A percentile compares a stretch with the other conserved stretches of the same genome.
phyloP scores from a whole-genome alignment of 2,113 vertebrate genomes.

The Rousettus leschenaultii region DNA sequence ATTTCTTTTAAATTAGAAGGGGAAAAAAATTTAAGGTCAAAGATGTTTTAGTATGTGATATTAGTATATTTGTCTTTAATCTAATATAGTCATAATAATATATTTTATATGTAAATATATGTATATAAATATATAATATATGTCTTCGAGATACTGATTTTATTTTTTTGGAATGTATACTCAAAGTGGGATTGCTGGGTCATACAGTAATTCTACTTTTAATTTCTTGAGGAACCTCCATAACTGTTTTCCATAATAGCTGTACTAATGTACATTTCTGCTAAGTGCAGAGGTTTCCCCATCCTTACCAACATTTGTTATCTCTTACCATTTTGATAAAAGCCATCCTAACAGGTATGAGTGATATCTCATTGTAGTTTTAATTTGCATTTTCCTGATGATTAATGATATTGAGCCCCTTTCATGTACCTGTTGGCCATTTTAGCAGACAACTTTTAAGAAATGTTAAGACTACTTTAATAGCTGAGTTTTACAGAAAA shows the following conservation, averaged over 20 bases:
- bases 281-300: background rate
- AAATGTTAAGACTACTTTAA: background rate
- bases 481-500: background rate
- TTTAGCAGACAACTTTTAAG: background rate
- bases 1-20: background rate
- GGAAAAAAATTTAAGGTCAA: background rate
- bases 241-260: background rate
- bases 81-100: background rate
- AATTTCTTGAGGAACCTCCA: background rate
- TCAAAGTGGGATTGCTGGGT: background rate
- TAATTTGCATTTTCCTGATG: background rate
- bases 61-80: background rate
- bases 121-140: too few species aligned
- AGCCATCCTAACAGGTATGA: background rate
- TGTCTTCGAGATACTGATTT: background rate
- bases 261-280: background rate
- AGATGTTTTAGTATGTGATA: background rate
- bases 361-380: background rate
- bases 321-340: background rate
- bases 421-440: background rate
- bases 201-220: background rate
- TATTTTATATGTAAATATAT: too few species aligned
- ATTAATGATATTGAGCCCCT: background rate
- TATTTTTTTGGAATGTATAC: background rate
- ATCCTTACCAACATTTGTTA: background rate